Evolutionary conservation across 2,888 invertebrate species (phyloP).

Genomic region (Liopterus haemorrhoidalis): DNA sequence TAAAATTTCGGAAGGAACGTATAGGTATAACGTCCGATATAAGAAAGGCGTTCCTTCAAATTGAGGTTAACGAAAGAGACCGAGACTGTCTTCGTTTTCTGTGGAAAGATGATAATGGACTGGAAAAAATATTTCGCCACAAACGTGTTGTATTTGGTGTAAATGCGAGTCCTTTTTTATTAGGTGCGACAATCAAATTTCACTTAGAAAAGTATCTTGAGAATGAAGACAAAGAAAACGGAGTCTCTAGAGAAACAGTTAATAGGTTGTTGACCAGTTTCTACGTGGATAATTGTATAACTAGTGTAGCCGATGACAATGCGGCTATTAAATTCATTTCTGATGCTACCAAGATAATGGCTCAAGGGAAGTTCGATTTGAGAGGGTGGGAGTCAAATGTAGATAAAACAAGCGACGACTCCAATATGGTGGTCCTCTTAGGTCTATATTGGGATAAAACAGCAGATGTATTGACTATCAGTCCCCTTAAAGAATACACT

Average conservation of each 20-base stretch:
- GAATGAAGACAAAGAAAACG: background rate
- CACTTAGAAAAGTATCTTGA: conserved; percentile 24
- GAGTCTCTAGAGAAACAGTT: conserved; percentile 16
- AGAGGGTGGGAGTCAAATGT: conserved; percentile 11
- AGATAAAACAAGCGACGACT: no score
- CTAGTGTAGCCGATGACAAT: conserved; percentile 19
- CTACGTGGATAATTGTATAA: conserved; percentile 31
- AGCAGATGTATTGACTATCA: conserved; percentile 19
- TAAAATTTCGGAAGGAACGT: conserved; percentile 27
- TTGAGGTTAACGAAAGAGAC: conserved; percentile 25
- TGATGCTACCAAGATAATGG: conserved; percentile 1
- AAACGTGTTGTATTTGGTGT: conserved; percentile 34
- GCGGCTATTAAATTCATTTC: background rate
- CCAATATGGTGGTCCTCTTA: no score
- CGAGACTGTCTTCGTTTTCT: conserved; percentile 28
- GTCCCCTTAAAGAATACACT: no score
- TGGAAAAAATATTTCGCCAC: conserved; percentile 26
- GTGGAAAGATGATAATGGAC: conserved; percentile 26
- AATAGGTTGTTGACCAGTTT: conserved; percentile 26
- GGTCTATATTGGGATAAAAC: background rate
- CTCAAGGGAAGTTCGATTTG: conserved; percentile 5
- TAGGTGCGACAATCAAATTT: conserved; percentile 30
- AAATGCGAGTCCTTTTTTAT: conserved; percentile 30
- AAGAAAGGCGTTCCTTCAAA: conserved; percentile 29
- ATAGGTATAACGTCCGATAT: conserved; percentile 30